Base-by-base conservation (phyloP, 2,888 invertebrate genomes). In the Graphium colonna region DNA sequence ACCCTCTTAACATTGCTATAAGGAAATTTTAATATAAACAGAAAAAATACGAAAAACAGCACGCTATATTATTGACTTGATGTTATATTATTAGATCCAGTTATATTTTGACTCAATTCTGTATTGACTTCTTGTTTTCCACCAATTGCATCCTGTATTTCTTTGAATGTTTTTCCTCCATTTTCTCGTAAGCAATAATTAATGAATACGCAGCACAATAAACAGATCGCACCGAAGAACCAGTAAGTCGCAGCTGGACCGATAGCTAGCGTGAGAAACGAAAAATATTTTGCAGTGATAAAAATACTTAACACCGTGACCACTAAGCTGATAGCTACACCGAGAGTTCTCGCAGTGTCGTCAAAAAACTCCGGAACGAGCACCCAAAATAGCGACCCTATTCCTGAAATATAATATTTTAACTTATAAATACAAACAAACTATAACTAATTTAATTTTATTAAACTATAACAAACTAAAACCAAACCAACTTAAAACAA, bases 151-250 rank as follows among this genome's bases (percentile, higher is more conserved):
- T 53, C 54, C 52, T 84, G 82, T 15, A 84, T 82, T 47, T 82
- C 80, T 1, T 62, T 63, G 28, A 83, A 73, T 0, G 68, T 71
- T 41, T 76, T 82, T 0, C 82, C 83, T 43, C 78, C 82, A 1
- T 83, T 84, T 49, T 83, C 83, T 0, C 84, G 84, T 0, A 84
- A 47, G 41, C 63, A 67, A 17, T 68, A 65, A 7, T 64, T 21
- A 1, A 79, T 63, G 17, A 75, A 72, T 1, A 67, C 1, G 40
- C 63, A 61, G 0, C 66, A 50, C 1, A 67, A n/a, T 8, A 74
- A 47, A 43, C 71, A 69, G 17, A 67, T 64, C 0, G 56, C 58
- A 13, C 65, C 63, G 21, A 77, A 76, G 1, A 64, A 40, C 73
- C 73, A 78, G 33, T 77, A 80, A 0, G 73, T 77, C 0, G 59